Evolutionary conservation across 1,140 invertebrate genomes (phyloP), one percentile per base, ranked within the genome.

Genomic region (Atta colombica): DNA sequence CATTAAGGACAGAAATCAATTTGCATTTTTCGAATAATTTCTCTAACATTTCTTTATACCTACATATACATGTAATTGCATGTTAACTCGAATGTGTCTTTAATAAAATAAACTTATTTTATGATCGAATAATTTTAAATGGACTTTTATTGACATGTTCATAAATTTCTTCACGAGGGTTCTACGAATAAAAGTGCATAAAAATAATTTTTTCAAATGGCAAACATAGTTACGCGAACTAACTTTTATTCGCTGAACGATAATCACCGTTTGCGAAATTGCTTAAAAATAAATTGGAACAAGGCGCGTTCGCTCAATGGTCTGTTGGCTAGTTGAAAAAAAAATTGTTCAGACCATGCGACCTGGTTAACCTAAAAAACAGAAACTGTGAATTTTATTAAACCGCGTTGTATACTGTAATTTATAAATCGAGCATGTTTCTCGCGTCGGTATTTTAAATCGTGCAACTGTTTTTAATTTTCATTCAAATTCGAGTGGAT

Each of bases 371-470:
- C 74, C 51, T 60, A n/a, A 58, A 85, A 85, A 66, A 77, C 25
- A 65, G 72, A 66, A 21, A 45, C 49, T n/a, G 21, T 18, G 75
- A 28, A 61, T 77, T 77, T 85, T 77, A 85, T 78, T 85, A 77
- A 85, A 85, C 60, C 61, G 25, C 74, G 74, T 85, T 77, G 84
- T 39, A 80, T n/a, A 39, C 63, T 85, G 84, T 66, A 85, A 85
- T 85, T 80, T 85, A 78, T 85, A 85, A 77, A 77, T 85, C 60
- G 84, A 77, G 84, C 75, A 21, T 85, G 84, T 84, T 75, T 61
- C 39, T 16, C 55, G 28, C n/a, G 12, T 39, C 28, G 55, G 69
- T 16, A 45, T 82, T 66, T 74, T 55, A 68, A 80, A 80, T 80
- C 55, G 39, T 25, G 31, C 25, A 84, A 69, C 31, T 45, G 49